Conservation (phyloP, 2,113 vertebrate species). For the Lampris incognitus region DNA sequence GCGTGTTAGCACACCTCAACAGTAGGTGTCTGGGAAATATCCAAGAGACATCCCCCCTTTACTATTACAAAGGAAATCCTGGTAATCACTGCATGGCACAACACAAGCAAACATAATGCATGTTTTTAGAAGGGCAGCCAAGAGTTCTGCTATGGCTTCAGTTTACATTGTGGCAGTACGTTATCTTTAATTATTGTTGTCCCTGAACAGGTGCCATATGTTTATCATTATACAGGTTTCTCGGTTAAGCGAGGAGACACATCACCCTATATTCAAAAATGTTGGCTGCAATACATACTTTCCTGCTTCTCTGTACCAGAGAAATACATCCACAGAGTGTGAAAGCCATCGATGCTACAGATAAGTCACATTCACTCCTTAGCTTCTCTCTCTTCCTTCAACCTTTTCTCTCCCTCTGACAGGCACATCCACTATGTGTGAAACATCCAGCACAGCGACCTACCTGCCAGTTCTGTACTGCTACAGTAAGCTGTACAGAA, state of each 20-base stretch:
- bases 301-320: neutral
- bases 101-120: neutral
- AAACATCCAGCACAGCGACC: slow-evolving; percentile 4
- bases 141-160: neutral
- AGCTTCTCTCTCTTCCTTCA: slow-evolving; percentile 19
- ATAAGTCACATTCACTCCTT: neutral
- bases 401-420: slow-evolving; percentile 15
- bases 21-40: neutral
- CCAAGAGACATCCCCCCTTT: neutral
- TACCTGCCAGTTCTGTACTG: neutral
- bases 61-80: neutral
- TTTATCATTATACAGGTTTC: slow-evolving; percentile 12
- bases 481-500: neutral
- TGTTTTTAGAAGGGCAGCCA: neutral
- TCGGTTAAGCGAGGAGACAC: slow-evolving; percentile 4
- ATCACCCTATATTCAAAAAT: neutral
- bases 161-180: neutral
- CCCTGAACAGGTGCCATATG: slow-evolving; percentile 14
- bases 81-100: neutral
- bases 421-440: slow-evolving; percentile 14
- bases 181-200: neutral
- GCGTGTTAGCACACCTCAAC: neutral
- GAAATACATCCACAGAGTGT: slow-evolving; percentile 19
- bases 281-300: neutral
- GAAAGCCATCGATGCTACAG: slow-evolving; percentile 14